Conservation (phyloP, 2,797 vertebrate genomes). For the Pseudomugil gertrudae region DNA sequence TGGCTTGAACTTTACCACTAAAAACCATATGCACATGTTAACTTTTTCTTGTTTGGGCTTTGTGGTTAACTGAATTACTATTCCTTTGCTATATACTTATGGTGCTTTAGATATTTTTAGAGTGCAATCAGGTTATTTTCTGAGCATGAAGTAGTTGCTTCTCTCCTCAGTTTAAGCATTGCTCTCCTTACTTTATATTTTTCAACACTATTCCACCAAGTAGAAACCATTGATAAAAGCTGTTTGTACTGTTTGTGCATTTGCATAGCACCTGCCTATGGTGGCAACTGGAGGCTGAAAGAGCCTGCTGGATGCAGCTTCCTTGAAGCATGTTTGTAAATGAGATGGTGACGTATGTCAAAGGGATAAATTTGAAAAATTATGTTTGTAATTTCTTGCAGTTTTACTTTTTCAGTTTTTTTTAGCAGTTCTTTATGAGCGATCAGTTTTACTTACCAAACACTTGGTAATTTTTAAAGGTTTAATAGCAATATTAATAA, state of each 20-base stretch:
- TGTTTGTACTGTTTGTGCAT: constrained; percentile 73
- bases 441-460: constrained; percentile 15
- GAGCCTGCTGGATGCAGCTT: constrained; percentile 57
- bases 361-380: constrained; percentile 27
- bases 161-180: constrained; percentile 20
- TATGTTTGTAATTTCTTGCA: constrained; percentile 7
- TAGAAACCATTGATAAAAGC: constrained; percentile 71
- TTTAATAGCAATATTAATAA: constrained; percentile 31
- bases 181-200: constrained; percentile 23
- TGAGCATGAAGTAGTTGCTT: constrained; percentile 15
- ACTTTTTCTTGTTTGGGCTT: constrained; percentile 39
- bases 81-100: constrained; percentile 60
- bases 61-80: constrained; percentile 61
- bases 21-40: constrained; percentile 45
- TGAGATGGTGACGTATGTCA: constrained; percentile 38
- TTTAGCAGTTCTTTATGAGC: constrained; percentile 42
- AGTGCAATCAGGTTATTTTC: constrained; percentile 50
- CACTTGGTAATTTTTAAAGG: constrained; percentile 37
- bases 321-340: constrained; percentile 38
- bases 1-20: constrained; percentile 36
- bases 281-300: constrained; percentile 77
- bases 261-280: constrained; percentile 66
- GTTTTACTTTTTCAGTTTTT: constrained; percentile 28
- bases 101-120: constrained; percentile 54
- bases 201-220: constrained; percentile 42